These are phyloP conservation scores for Neoascia interrupta DNA, from an alignment of 2,888 invertebrate species.

Conservation along the genomic window DNA sequence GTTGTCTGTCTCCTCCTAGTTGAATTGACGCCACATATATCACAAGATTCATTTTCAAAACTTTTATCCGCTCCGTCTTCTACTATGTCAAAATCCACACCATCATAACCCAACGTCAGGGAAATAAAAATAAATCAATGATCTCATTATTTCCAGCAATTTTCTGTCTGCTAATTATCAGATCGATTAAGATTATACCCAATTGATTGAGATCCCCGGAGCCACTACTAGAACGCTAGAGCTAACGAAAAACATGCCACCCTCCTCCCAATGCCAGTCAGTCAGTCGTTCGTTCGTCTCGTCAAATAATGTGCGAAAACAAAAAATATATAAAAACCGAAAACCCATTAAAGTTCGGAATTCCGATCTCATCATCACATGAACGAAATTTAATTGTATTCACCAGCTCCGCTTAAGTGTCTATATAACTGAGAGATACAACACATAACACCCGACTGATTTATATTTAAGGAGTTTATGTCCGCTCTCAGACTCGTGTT, in stretches of 20 bases:
- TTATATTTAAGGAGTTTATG: conserved; percentile 29
- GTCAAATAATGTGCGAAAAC: background rate
- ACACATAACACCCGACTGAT: conserved; percentile 20
- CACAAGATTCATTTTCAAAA: too few relatives aligned
- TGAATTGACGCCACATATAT: too few relatives aligned
- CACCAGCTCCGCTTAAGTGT: conserved; percentile 8
- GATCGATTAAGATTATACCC: conserved; percentile 51
- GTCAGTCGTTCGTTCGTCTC: background rate
- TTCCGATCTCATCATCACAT: conserved; percentile 41
- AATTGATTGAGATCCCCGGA: conserved; percentile 36
- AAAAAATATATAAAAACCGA: background rate
- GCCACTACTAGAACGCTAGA: background rate
- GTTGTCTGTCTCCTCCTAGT: too few relatives aligned
- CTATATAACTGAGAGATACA: conserved; percentile 29
- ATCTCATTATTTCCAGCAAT: conserved; percentile 45
- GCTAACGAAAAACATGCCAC: background rate
- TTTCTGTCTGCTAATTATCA: conserved; percentile 56
- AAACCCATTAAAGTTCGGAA: conserved; percentile 24
- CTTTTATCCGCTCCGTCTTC: too few relatives aligned
- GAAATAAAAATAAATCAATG: conserved; percentile 54
- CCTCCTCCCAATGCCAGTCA: background rate
- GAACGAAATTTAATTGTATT: conserved; percentile 44
- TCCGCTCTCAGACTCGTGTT: conserved; percentile 1
- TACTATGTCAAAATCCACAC: too few relatives aligned
- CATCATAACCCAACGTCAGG: conserved; percentile 7